Percentiles rank a stretch among this genome's conserved stretches.
phyloP scores from a whole-genome alignment of 1,140 invertebrate species.

The Melanaphis sacchari region DNA sequence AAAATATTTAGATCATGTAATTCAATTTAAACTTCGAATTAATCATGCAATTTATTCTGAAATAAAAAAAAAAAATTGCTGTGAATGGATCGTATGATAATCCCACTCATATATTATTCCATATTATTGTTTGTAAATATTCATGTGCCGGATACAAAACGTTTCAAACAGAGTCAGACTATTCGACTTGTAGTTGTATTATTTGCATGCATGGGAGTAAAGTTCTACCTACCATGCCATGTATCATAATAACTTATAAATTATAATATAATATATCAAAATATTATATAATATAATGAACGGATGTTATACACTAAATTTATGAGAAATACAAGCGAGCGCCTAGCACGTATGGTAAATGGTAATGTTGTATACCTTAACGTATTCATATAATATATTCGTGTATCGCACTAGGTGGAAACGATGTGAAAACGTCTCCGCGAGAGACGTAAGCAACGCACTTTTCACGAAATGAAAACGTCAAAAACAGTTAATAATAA shows the following conservation, averaged over 20 bases:
- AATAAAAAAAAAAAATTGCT: too few relatives aligned
- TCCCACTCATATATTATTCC: too few relatives aligned
- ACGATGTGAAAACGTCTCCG: neutral
- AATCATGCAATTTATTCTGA: too few relatives aligned
- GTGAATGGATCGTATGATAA: too few relatives aligned
- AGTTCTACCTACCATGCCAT: neutral
- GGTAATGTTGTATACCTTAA: neutral
- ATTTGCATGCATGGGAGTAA: neutral
- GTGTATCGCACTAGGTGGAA: neutral
- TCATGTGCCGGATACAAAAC: neutral
- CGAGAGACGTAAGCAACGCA: neutral
- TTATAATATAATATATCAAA: too few relatives aligned
- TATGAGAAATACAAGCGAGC: neutral
- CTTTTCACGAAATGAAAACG: slow-evolving; percentile 38
- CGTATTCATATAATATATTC: neutral
- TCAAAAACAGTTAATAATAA: slow-evolving; percentile 56
- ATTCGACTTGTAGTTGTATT: neutral
- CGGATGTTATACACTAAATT: neutral
- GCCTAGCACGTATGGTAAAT: neutral
- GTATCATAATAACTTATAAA: neutral
- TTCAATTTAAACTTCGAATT: too few relatives aligned
- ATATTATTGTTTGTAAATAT: too few relatives aligned
- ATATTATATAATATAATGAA: neutral
- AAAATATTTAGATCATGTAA: too few relatives aligned
- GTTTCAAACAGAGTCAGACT: neutral